phyloP scores from a whole-genome alignment of 2,113 vertebrate species.

The Eulacestoma nigropectus region DNA sequence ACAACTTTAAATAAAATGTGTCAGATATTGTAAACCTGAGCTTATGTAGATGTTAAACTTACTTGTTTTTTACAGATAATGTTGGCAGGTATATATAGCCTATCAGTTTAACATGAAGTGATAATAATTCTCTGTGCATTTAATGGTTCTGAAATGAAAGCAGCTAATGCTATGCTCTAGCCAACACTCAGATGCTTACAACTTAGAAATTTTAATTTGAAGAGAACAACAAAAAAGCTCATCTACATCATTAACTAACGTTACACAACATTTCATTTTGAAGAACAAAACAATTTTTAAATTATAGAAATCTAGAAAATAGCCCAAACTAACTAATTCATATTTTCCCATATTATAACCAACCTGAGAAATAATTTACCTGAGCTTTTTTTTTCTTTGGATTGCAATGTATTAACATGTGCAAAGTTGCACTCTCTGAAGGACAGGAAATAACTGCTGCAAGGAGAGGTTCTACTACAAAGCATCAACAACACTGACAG shows the following conservation, averaged over 20 bases:
- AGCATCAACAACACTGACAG: background rate
- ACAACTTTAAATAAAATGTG: background rate
- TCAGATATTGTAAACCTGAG: background rate
- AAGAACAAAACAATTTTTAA: background rate
- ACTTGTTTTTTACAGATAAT: background rate
- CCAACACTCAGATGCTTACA: background rate
- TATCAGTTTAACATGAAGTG: background rate
- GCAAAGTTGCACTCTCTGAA: background rate
- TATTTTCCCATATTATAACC: background rate
- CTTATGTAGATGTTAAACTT: background rate
- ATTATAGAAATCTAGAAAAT: background rate
- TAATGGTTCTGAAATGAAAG: background rate
- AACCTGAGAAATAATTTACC: background rate
- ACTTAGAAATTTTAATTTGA: background rate
- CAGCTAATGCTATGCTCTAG: background rate
- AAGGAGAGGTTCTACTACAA: background rate
- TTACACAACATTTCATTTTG: background rate
- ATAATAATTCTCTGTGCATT: background rate
- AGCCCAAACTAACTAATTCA: background rate
- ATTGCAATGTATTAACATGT: background rate
- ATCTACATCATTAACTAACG: background rate
- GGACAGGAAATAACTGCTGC: background rate
- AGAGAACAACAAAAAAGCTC: background rate
- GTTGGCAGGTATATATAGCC: background rate
- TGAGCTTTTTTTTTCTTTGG: background rate